Conservation (phyloP, 2,113 vertebrate genomes). For the Amia ocellicauda region DNA sequence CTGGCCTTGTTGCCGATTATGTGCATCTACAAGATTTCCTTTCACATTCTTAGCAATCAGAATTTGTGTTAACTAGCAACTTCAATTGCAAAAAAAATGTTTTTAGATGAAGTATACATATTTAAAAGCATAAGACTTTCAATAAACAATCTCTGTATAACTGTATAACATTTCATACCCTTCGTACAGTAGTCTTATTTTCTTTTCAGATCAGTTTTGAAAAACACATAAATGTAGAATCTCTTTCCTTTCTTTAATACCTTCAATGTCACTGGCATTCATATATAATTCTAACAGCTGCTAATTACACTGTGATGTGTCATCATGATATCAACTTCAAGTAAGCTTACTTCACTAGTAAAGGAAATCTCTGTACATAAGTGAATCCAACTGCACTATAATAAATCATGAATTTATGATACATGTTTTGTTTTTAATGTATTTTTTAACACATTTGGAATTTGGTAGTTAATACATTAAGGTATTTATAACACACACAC, state of each 20-base stretch:
- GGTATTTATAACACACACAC: too few species aligned
- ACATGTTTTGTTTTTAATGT: too few species aligned
- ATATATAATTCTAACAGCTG: neutral
- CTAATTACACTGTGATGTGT: constrained; percentile 2
- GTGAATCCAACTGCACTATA: neutral
- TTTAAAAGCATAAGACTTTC: neutral
- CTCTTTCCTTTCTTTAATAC: constrained; percentile 12
- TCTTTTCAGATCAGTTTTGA: neutral
- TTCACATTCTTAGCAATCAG: too few species aligned
- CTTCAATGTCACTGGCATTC: neutral
- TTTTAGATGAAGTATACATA: neutral
- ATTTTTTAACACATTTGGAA: too few species aligned
- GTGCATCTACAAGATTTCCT: too few species aligned
- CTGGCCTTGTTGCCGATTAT: too few species aligned
- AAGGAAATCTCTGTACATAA: neutral
- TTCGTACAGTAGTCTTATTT: constrained; percentile 1
- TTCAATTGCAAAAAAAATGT: too few species aligned
- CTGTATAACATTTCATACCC: neutral
- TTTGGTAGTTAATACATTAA: too few species aligned
- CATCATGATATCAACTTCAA: neutral
- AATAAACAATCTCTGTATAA: neutral
- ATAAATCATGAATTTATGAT: too few species aligned
- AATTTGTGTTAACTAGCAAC: too few species aligned
- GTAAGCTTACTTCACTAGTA: neutral
- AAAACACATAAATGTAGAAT: neutral